phyloP scores from a whole-genome alignment of 2,113 vertebrate genomes.

The Antechinus stuartii region DNA sequence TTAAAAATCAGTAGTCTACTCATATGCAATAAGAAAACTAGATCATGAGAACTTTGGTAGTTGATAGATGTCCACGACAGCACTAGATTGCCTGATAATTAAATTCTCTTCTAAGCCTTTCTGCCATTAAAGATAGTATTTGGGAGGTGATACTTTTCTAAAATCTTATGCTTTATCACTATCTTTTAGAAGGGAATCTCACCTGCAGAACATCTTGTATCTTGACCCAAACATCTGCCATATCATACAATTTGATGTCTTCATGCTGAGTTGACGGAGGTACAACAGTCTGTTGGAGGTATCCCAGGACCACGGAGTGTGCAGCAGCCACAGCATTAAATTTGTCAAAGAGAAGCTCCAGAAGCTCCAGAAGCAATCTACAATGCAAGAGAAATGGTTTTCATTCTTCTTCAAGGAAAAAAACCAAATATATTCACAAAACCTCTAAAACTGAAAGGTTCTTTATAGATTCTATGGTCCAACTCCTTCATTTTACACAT shows the following conservation, averaged over 20 bases:
- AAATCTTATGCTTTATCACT: neutral
- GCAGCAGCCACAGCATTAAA: constrained; percentile 96
- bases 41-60: constrained; percentile 1
- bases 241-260: constrained; percentile 96
- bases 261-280: constrained; percentile 86
- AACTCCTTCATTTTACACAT: neutral
- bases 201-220: constrained; percentile 98
- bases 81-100: neutral
- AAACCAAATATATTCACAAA: neutral
- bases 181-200: constrained; percentile 41
- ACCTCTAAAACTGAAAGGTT: neutral
- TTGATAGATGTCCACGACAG: neutral
- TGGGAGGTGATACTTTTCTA: rapidly evolving
- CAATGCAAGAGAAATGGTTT: constrained; percentile 49
- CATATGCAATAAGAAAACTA: neutral
- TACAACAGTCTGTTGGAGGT: constrained; percentile 91
- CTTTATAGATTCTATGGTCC: neutral
- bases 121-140: neutral
- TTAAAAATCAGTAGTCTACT: neutral
- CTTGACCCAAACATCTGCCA: constrained; percentile 98
- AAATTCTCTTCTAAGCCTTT: neutral
- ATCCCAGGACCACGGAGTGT: constrained; percentile 92
- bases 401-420: constrained; percentile 57
- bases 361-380: constrained; percentile 95
- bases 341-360: constrained; percentile 97